Evolutionary conservation across 1,140 invertebrate genomes (phyloP).

Genomic region (Chlorops oryzae): DNA sequence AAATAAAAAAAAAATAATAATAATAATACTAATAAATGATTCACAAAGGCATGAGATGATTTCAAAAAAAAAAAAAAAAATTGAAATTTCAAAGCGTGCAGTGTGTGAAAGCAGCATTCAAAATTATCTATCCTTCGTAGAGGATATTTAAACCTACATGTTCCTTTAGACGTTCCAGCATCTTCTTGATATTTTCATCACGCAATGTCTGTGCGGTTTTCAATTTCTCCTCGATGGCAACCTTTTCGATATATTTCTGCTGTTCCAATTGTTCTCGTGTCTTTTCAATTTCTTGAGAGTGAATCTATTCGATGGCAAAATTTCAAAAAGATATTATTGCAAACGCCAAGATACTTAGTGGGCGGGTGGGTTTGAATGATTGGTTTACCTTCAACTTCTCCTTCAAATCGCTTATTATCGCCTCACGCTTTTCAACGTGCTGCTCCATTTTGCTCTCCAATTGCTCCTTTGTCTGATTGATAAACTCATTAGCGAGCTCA

Average conservation of each 20-base stretch:
- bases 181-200: slow-evolving; percentile 80
- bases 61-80: too few relatives aligned
- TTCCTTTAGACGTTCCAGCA: slow-evolving; percentile 80
- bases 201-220: slow-evolving; percentile 74
- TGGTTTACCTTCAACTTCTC: slow-evolving; percentile 83
- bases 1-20: too few relatives aligned
- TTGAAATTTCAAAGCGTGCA: too few relatives aligned
- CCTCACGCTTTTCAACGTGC: slow-evolving; percentile 79
- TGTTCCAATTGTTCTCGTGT: slow-evolving; percentile 71
- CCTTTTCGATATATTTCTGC: slow-evolving; percentile 75
- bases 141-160: too few relatives aligned
- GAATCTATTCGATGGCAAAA: slow-evolving; percentile 44
- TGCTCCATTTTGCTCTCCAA: slow-evolving; percentile 85
- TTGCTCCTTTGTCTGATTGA: slow-evolving; percentile 74
- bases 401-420: slow-evolving; percentile 78
- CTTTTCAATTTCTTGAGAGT: slow-evolving; percentile 77
- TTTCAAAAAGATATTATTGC: neutral
- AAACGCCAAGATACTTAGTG: too few relatives aligned
- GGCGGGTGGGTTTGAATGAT: slow-evolving; percentile 51
- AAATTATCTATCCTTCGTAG: too few relatives aligned
- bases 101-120: too few relatives aligned
- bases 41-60: too few relatives aligned
- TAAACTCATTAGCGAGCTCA: slow-evolving; percentile 78
- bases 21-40: too few relatives aligned
- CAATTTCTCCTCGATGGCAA: slow-evolving; percentile 77